phyloP scores from a whole-genome alignment of 2,888 invertebrate genomes.

The Abrostola tripartita region DNA sequence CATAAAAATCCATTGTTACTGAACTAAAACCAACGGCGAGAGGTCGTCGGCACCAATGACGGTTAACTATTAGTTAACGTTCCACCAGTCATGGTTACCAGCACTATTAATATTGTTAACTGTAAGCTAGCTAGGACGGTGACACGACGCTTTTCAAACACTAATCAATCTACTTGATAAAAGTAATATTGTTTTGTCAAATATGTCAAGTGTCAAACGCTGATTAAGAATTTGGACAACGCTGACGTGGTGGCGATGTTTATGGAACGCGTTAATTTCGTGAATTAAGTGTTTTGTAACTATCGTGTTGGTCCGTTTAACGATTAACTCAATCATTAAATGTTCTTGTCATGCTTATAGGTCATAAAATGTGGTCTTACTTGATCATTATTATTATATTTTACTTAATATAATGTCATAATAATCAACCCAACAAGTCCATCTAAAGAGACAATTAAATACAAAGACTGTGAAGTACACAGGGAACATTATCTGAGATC shows the following conservation, averaged over 20 bases:
- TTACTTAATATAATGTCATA: too few relatives aligned
- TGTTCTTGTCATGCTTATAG: constrained; percentile 1
- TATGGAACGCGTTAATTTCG: constrained; percentile 19
- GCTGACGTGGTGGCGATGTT: not conserved
- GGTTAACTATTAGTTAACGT: constrained; percentile 49
- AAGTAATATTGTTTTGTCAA: constrained; percentile 47
- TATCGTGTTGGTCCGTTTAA: constrained; percentile 1
- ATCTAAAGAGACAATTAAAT: too few relatives aligned
- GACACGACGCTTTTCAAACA: constrained; percentile 41
- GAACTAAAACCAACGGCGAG: constrained; percentile 20
- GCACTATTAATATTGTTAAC: constrained; percentile 44
- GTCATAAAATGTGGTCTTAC: not conserved
- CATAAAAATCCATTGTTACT: constrained; percentile 27
- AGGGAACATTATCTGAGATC: too few relatives aligned
- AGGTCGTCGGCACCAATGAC: constrained; percentile 45
- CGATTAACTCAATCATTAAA: not conserved
- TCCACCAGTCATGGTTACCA: constrained; percentile 49
- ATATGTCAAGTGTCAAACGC: constrained; percentile 38
- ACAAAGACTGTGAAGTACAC: too few relatives aligned
- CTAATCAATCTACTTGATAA: constrained; percentile 52
- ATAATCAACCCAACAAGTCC: too few relatives aligned
- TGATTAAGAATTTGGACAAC: constrained; percentile 28
- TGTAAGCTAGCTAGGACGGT: constrained; percentile 26
- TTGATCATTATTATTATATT: not conserved
- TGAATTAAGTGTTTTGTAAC: constrained; percentile 9